Conservation (phyloP, 2,888 invertebrate genomes). For the Eubasilissa splendida region DNA sequence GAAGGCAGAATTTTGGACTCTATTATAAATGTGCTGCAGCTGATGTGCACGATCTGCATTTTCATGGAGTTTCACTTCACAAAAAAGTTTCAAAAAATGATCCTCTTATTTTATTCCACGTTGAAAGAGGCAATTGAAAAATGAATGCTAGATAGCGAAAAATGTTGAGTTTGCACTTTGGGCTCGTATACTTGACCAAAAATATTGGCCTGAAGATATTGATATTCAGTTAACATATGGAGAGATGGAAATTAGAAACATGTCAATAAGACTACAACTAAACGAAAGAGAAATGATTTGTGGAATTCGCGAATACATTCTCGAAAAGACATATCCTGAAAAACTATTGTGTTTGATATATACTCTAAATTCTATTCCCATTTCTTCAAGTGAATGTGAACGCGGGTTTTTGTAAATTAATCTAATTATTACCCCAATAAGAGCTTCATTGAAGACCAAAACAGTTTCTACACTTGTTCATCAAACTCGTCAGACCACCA, state of each 20-base stretch:
- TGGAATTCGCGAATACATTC: constrained; percentile 1
- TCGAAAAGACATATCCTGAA: neutral
- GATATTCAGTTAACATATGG: neutral
- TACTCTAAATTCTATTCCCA: neutral
- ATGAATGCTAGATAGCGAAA: neutral
- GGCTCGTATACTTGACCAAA: neutral
- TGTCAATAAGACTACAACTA: neutral
- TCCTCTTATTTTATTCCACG: neutral
- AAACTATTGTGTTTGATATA: neutral
- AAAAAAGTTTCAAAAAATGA: neutral
- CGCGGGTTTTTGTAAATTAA: neutral
- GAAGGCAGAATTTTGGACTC: neutral
- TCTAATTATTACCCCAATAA: constrained; percentile 1
- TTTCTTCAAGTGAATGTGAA: constrained; percentile 17
- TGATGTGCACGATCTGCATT: neutral
- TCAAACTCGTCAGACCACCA: constrained; percentile 3
- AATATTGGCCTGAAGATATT: neutral
- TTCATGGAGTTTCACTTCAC: constrained; percentile 6
- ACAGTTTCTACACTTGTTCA: constrained; percentile 10
- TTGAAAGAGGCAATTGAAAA: constrained; percentile 7
- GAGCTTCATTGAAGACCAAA: neutral
- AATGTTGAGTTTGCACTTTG: constrained; percentile 15
- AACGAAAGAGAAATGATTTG: constrained; percentile 12
- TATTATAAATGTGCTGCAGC: neutral
- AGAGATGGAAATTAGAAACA: constrained; percentile 1